Conservation (phyloP, 2,888 invertebrate species). For the Pseudoips prasinana region DNA sequence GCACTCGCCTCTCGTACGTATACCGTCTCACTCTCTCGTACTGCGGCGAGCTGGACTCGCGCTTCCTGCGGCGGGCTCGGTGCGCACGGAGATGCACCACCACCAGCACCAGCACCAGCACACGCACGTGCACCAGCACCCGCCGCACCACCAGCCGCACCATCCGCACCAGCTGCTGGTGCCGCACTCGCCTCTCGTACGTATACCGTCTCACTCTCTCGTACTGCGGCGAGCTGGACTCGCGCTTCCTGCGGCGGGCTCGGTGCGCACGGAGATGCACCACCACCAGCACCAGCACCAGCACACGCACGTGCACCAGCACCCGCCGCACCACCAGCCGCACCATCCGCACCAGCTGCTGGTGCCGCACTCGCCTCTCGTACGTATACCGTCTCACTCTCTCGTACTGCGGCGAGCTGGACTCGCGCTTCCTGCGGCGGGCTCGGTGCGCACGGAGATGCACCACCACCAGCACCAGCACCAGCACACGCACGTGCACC, state of each 20-base stretch:
- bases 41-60: no score
- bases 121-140: conserved; percentile 93
- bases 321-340: conserved; percentile 86
- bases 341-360: conserved; percentile 73
- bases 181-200: conserved; percentile 49
- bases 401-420: no score
- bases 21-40: no score
- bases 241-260: no score
- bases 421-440: conserved; percentile 58
- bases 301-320: conserved; percentile 95
- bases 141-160: conserved; percentile 89
- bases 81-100: conserved; percentile 91
- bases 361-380: conserved; percentile 63
- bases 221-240: no score
- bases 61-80: conserved; percentile 58
- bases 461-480: conserved; percentile 91
- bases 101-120: conserved; percentile 91
- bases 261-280: conserved; percentile 89
- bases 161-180: conserved; percentile 63
- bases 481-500: conserved; percentile 91
- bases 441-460: conserved; percentile 84
- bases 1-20: background rate
- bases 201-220: conserved; percentile 51
- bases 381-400: no score
- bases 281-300: conserved; percentile 92